Evolutionary conservation across 2,113 vertebrate species (phyloP).

Genomic region (Leucoraja erinaceus): DNA sequence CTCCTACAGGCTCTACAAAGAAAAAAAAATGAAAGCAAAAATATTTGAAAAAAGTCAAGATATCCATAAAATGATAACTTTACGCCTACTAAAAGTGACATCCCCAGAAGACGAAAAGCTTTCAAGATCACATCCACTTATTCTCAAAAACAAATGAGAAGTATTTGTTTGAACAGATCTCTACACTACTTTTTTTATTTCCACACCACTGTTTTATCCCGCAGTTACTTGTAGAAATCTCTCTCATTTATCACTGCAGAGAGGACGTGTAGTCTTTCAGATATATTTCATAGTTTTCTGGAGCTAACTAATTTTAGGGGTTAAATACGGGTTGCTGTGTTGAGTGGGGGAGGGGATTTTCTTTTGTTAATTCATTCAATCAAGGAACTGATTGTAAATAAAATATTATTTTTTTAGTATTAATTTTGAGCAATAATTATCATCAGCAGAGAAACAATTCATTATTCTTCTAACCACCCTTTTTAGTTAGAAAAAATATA

Average conservation of each 20-base stretch:
- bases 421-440: background rate
- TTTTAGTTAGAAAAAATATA: background rate
- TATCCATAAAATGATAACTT: constrained; percentile 5
- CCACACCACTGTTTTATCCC: background rate
- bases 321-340: too few relatives aligned
- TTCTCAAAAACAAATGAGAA: background rate
- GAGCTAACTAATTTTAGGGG: too few relatives aligned
- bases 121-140: background rate
- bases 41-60: background rate
- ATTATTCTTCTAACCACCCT: background rate
- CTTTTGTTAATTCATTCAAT: background rate
- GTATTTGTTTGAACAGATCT: background rate
- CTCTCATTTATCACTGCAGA: background rate
- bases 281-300: background rate
- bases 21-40: background rate
- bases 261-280: background rate
- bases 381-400: too few relatives aligned
- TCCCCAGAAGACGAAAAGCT: background rate
- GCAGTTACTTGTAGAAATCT: background rate
- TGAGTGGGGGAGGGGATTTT: too few relatives aligned
- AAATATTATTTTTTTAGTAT: background rate
- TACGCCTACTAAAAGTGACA: background rate
- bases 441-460: background rate
- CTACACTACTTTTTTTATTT: background rate
- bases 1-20: background rate